These are phyloP conservation scores for Chrysodeixis includens DNA, from an alignment of 2,888 invertebrate species.

Conservation along the genomic window DNA sequence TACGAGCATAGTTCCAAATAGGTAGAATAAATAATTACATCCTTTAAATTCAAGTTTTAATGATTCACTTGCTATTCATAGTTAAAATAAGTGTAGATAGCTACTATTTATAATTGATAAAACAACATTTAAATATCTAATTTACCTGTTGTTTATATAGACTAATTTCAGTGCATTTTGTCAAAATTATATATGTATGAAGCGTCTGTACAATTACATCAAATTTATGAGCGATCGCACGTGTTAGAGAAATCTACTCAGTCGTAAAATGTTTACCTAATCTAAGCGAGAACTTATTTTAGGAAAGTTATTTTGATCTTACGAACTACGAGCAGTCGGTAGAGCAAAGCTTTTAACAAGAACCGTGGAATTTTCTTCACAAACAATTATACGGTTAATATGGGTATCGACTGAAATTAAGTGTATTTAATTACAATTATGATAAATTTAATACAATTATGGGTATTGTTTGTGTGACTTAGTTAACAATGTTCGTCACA, in stretches of 20 bases:
- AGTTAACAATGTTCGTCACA: neutral
- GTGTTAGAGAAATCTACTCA: neutral
- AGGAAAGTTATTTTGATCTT: neutral
- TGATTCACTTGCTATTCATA: neutral
- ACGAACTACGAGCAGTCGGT: neutral
- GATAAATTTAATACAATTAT: neutral
- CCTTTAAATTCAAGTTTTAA: neutral
- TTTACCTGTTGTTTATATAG: neutral
- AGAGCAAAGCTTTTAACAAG: neutral
- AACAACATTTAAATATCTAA: neutral
- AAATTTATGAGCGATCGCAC: neutral
- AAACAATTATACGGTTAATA: neutral
- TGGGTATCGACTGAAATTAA: neutral
- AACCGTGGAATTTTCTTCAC: neutral
- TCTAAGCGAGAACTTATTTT: neutral
- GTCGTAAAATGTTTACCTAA: constrained; percentile 1
- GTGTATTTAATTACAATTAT: neutral
- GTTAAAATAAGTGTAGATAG: neutral
- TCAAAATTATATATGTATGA: neutral
- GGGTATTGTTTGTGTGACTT: neutral
- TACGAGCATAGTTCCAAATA: neutral
- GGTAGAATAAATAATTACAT: neutral
- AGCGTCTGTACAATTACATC: neutral
- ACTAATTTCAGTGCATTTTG: neutral
- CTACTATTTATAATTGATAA: neutral